Conservation (phyloP, 2,797 vertebrate species). For the Protosalanx chinensis region DNA sequence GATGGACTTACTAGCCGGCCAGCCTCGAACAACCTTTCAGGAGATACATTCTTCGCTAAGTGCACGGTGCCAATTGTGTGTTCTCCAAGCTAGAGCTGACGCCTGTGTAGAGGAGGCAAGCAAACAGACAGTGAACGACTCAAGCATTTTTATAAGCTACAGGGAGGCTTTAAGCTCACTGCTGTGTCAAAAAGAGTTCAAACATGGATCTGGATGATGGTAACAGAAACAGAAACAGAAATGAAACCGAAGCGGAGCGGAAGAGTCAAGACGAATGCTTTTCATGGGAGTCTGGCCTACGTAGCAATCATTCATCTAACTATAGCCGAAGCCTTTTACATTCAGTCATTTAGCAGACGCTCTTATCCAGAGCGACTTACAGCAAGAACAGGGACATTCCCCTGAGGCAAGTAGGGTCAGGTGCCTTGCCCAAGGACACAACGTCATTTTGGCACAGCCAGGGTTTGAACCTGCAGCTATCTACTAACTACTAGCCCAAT, state of each 20-base stretch:
- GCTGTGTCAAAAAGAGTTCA: slow-evolving; percentile 50
- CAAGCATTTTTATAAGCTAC: slow-evolving; percentile 35
- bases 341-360: no score
- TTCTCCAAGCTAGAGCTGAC: slow-evolving; percentile 24
- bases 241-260: slow-evolving; percentile 7
- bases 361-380: no score
- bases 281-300: background rate
- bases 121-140: slow-evolving; percentile 54
- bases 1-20: background rate
- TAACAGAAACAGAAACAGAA: background rate
- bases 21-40: slow-evolving; percentile 40
- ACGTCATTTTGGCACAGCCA: no score
- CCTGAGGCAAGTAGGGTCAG: no score
- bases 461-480: no score
- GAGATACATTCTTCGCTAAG: slow-evolving; percentile 36
- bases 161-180: slow-evolving; percentile 55
- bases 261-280: background rate
- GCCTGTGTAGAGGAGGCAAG: slow-evolving; percentile 11
- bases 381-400: no score
- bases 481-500: no score
- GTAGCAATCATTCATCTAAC: background rate
- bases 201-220: slow-evolving; percentile 30
- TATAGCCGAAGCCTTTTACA: background rate
- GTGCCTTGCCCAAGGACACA: no score
- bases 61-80: slow-evolving; percentile 46